Base-by-base conservation (phyloP, 1,140 invertebrate genomes). In the Campodea augens region DNA sequence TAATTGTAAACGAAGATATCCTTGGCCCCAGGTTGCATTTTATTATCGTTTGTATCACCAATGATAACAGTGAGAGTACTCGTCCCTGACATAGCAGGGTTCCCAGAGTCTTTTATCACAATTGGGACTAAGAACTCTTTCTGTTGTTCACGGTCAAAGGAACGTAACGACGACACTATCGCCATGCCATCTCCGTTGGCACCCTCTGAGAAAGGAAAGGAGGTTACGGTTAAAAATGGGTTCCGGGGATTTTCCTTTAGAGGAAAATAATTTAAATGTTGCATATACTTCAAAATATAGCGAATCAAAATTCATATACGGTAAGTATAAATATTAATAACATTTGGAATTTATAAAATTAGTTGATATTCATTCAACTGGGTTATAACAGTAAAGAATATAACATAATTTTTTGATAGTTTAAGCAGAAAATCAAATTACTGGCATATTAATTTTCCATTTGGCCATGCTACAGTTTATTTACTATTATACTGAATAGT, bases 1-100 rank as follows among this genome's bases (percentile, higher is more conserved):
- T 93, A 96, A 63, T 93, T 96, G 62, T 97, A 97, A 0, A 95
- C 87, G 59, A 92, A 83, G 51, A 97, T 95, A 48, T 93, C 86
- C 64, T 97, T 97, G 1, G 81, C 81, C 0, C 92, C 92, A 1
- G 88, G 83, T 57, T 88, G 81, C 86, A 96, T 96, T 65, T 89
- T 87, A 64, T 97, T 95, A 57, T 98, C 91, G 60, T 97, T 97
- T 1, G 86, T 78, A 58, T 92, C 90, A 19, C 91, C 90, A 54
- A 98, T 95, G 19, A 92, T 84, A 5, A 97, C 86, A 0, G 87
- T 93, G 4, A 97, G 60, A 0, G 88, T 95, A 52, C 85, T 91
- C 2, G 90, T 93, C 46, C 89, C 91, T 32, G 87, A 90, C 82
- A 91, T 89, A 0, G 81, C 78, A 7, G 78, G 84, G 57, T 75